phyloP scores from a whole-genome alignment of 2,113 vertebrate species.

The Paedocypris sp. region DNA sequence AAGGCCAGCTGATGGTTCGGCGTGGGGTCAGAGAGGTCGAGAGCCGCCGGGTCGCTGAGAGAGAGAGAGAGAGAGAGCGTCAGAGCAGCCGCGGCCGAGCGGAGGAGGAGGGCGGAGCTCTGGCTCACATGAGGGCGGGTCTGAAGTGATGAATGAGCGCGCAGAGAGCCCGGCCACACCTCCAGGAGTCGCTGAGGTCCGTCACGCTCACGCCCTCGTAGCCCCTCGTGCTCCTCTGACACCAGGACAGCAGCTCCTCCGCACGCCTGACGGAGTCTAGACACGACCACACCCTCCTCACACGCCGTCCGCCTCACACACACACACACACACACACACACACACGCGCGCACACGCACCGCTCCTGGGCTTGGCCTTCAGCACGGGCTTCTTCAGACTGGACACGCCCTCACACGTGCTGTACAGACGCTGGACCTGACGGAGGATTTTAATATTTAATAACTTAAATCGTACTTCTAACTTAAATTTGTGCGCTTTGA shows the following conservation, averaged over 20 bases:
- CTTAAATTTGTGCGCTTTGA: too few species aligned
- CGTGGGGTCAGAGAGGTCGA: constrained; percentile 52
- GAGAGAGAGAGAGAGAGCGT: constrained; percentile 36
- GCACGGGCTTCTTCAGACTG: constrained; percentile 39
- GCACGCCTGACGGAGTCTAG: constrained; percentile 48
- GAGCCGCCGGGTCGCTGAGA: constrained; percentile 62
- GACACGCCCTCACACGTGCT: too few species aligned
- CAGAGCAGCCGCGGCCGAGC: constrained; percentile 63
- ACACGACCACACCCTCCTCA: too few species aligned
- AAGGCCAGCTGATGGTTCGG: constrained; percentile 67
- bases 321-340: not conserved
- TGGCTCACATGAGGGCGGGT: constrained; percentile 77
- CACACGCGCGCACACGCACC: not conserved
- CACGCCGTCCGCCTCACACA: too few species aligned
- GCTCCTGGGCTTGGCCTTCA: constrained; percentile 41
- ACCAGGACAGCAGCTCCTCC: constrained; percentile 78
- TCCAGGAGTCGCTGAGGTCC: constrained; percentile 76
- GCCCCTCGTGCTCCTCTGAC: constrained; percentile 70
- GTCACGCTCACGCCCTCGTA: constrained; percentile 62
- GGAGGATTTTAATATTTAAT: too few species aligned
- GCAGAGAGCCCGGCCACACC: constrained; percentile 74
- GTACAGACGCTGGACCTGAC: constrained; percentile 67
- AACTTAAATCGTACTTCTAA: too few species aligned
- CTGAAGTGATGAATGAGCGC: constrained; percentile 76
- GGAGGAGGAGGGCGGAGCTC: constrained; percentile 44